phyloP scores from a whole-genome alignment of 1,140 invertebrate genomes.

The Schlechtendalia chinensis region DNA sequence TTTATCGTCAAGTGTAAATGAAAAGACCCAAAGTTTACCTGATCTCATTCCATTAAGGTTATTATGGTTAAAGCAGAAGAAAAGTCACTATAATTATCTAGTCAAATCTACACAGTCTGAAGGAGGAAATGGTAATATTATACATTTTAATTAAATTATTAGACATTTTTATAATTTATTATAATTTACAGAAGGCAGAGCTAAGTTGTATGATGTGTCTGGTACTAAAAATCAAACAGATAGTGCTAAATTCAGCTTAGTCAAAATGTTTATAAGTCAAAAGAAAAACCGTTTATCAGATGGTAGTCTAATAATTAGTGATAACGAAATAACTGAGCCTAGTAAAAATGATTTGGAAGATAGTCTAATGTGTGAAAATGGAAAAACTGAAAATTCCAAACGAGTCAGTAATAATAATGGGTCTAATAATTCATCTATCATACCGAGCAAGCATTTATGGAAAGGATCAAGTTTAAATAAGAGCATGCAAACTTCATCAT shows the following conservation, averaged over 20 bases:
- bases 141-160: neutral
- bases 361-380: slow-evolving; percentile 54
- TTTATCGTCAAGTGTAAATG: slow-evolving; percentile 45
- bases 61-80: slow-evolving; percentile 40
- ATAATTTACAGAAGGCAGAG: slow-evolving; percentile 34
- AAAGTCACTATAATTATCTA: slow-evolving; percentile 45
- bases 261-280: slow-evolving; percentile 87
- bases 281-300: slow-evolving; percentile 48
- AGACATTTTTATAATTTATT: neutral
- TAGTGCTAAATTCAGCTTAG: slow-evolving; percentile 70
- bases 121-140: slow-evolving; percentile 42
- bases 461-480: slow-evolving; percentile 56
- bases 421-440: slow-evolving; percentile 37
- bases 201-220: slow-evolving; percentile 32
- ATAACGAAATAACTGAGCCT: slow-evolving; percentile 29
- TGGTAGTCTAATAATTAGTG: slow-evolving; percentile 38
- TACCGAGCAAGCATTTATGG: slow-evolving; percentile 39
- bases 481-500: slow-evolving; percentile 69
- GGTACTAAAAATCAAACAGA: slow-evolving; percentile 24
- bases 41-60: slow-evolving; percentile 33
- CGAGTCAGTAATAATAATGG: slow-evolving; percentile 37
- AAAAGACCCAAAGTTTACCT: slow-evolving; percentile 46
- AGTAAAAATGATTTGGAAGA: slow-evolving; percentile 54
- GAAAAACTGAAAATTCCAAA: slow-evolving; percentile 4
- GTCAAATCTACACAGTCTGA: slow-evolving; percentile 45